Evolutionary conservation across 2,888 invertebrate species (phyloP).

Genomic region (Calameuta filiformis): DNA sequence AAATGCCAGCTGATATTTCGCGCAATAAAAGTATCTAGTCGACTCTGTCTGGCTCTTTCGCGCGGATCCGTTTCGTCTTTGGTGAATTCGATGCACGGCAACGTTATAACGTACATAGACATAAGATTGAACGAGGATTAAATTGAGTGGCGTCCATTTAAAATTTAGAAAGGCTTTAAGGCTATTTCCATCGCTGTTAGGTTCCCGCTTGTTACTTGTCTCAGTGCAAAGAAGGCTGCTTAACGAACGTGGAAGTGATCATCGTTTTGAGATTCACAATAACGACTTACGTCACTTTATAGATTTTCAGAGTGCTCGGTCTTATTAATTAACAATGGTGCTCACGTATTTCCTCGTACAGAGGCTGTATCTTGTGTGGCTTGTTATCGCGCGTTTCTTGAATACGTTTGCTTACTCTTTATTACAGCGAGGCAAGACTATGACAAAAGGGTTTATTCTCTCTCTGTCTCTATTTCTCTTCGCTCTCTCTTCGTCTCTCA

Average conservation of each 20-base stretch:
- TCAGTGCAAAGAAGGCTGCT: background rate
- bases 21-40: background rate
- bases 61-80: background rate
- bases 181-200: background rate
- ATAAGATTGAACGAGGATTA: background rate
- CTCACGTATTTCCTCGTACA: background rate
- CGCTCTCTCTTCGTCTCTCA: conserved; percentile 26
- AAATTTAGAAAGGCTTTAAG: background rate
- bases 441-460: background rate
- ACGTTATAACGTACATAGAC: too few species aligned
- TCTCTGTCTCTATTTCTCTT: background rate
- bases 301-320: background rate
- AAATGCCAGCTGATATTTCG: background rate
- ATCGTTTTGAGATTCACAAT: background rate
- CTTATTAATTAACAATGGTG: background rate
- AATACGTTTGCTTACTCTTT: conserved; percentile 16
- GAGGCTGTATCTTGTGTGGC: conserved; percentile 16
- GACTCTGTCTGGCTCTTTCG: background rate
- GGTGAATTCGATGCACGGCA: background rate
- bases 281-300: background rate
- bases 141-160: background rate
- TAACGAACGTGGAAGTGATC: background rate
- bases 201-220: background rate
- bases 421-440: conserved; percentile 2
- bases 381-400: conserved; percentile 18